These are phyloP conservation scores for Apoda limacodes DNA, from an alignment of 2,888 invertebrate genomes.

Conservation along the genomic window DNA sequence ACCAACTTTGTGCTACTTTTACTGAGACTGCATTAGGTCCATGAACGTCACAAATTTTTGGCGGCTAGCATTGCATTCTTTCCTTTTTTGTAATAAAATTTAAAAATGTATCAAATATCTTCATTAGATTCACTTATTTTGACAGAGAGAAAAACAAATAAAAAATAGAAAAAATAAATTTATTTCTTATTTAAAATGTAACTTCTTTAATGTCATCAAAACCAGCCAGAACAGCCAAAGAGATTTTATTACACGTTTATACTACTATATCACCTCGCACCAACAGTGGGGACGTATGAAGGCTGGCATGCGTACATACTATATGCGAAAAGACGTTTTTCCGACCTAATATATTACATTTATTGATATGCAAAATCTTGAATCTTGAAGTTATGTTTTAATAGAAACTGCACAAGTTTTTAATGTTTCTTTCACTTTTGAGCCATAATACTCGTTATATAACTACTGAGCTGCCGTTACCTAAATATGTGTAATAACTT, in stretches of 20 bases:
- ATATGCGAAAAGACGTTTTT: neutral
- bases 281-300: too few species aligned
- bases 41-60: constrained; percentile 1
- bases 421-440: too few species aligned
- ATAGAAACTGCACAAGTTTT: too few species aligned
- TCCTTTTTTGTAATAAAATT: neutral
- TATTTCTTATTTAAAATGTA: constrained; percentile 1
- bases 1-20: neutral
- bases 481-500: too few species aligned
- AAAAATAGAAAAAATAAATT: constrained; percentile 2
- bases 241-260: constrained; percentile 1
- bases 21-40: constrained; percentile 3
- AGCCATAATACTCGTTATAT: too few species aligned
- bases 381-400: too few species aligned
- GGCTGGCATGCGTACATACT: too few species aligned
- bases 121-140: neutral
- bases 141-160: constrained; percentile 1
- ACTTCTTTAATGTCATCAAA: constrained; percentile 2
- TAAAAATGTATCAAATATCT: neutral
- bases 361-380: too few species aligned
- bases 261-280: too few species aligned
- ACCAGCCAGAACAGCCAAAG: constrained; percentile 3
- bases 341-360: too few species aligned
- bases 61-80: constrained; percentile 1
- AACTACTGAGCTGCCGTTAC: too few species aligned